Evolutionary conservation across 2,888 invertebrate genomes (phyloP), one percentile per base, ranked within the genome.

Genomic region (Rambutsinella grinnellia): DNA sequence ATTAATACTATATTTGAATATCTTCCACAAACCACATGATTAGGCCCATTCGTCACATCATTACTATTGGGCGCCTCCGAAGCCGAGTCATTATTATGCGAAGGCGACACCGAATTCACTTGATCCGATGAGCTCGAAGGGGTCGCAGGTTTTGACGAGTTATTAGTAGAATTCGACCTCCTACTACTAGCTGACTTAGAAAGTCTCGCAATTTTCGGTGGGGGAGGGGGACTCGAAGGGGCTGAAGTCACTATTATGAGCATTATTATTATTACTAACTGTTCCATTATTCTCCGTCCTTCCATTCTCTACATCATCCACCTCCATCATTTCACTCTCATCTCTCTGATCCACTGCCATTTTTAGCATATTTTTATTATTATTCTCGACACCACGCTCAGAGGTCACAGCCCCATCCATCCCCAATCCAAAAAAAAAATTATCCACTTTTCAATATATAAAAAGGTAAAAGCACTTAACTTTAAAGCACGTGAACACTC

Each of bases 341-440:
- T 78, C 76, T 51, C 76, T 70, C 46, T 63, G 61, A 56, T 80
- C 78, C n/a, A 76, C 76, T 57, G 78, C 80, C 78, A 78, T 78
- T 54, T 80, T 80, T 19, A 78, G 56, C 10, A 61, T 67, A 65
- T 63, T 72, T 54, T 71, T 54, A 67, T 78, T 80, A 63, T 76
- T 78, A 68, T 80, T 78, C 53, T 76, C 76, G 19, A 72, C 53
- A 57, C 68, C 67, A n/a, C n/a, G n/a, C n/a, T 76, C 76, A 28
- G 76, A 76, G 5, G 76, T 58, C 3, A 76, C 76, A 27, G 68
- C 76, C 58, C 76, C 71, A 66, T 62, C 71, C 69, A 65, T 78
- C 44, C 27, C 65, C 17, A 49, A 67, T n/a, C n/a, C n/a, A n/a
- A n/a, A n/a, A n/a, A n/a, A n/a, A n/a, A n/a, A n/a, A n/a, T n/a